Evolutionary conservation across 2,113 vertebrate genomes (phyloP), one percentile per base, ranked within the genome.

Genomic region (Nicator chloris): DNA sequence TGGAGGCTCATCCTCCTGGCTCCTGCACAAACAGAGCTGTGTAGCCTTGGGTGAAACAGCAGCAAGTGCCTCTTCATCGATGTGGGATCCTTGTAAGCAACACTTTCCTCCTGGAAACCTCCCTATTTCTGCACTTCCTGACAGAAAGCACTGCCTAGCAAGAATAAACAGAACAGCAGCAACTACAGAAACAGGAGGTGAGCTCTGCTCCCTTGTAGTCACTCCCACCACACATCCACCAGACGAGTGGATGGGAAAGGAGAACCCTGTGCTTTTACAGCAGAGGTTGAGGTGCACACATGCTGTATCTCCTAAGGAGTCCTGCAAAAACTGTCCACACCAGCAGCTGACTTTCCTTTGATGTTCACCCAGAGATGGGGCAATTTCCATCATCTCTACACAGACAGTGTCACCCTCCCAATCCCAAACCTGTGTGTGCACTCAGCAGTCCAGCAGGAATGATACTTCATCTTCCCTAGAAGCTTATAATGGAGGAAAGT

Each of bases 1-100:
- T 33, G 23, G 69, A 31, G 60, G 51, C 30, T 73, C 4, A 0
- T 24, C 13, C 44, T 14, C 47, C 2, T 23, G 73, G 37, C 49
- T 64, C 37, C 79, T 82, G 21, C 75, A 72, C 13, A 3, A 45
- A 15, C 42, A 33, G 44, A 70, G 47, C 45, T 40, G 15, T 3
- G 28, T 0, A 0, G 53, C 15, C 51, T 12, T 23, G 60, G 26
- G 73, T 1, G 5, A 61, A 86, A 69, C 76, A 61, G 54, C 26
- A 71, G 53, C 42, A n/a, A 2, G 2, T 7, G 27, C 26, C n/a
- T 40, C 63, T n/a, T 10, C 54, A 30, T 5, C 0, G 0, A 15
- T 19, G 45, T 1, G 6, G 50, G 50, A 35, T 11, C 40, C 49
- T 40, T 35, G 16, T 15, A 81, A 82, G 18, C 40, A 57, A 37